Conservation (phyloP, 2,797 vertebrate species). For the Thalassophryne amazonica region DNA sequence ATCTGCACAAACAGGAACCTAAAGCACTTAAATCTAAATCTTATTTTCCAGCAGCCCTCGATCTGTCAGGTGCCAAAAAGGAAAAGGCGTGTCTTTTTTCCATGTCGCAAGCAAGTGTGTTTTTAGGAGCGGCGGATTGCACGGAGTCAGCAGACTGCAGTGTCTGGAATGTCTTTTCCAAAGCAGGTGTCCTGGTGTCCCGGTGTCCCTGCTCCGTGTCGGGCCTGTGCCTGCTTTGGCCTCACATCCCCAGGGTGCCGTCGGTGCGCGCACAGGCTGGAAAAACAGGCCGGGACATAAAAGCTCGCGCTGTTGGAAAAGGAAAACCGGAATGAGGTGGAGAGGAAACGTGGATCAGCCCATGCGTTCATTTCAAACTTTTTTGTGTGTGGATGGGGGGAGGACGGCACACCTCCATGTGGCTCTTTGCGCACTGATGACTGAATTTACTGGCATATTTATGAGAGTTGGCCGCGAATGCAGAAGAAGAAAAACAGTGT, state of each 20-base stretch:
- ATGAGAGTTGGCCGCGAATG: slow-evolving; percentile 40
- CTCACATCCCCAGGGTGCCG: slow-evolving; percentile 78
- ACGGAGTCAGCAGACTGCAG: slow-evolving; percentile 74
- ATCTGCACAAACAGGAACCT: slow-evolving; percentile 63
- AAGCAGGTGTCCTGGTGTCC: slow-evolving; percentile 82
- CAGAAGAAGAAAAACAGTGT: slow-evolving; percentile 47
- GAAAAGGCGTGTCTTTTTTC: slow-evolving; percentile 74
- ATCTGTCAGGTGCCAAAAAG: slow-evolving; percentile 66
- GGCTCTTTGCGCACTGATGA: slow-evolving; percentile 52
- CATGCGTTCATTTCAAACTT: slow-evolving; percentile 72
- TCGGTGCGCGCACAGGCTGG: slow-evolving; percentile 85
- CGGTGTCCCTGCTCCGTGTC: slow-evolving; percentile 43
- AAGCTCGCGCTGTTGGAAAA: slow-evolving; percentile 93
- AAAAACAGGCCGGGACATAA: slow-evolving; percentile 94
- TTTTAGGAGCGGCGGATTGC: slow-evolving; percentile 68
- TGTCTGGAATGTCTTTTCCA: slow-evolving; percentile 76
- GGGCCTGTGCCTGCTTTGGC: slow-evolving; percentile 62
- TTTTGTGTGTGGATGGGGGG: slow-evolving; percentile 71
- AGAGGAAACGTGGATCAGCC: slow-evolving; percentile 89
- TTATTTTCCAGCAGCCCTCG: slow-evolving; percentile 67
- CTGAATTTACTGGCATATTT: slow-evolving; percentile 66
- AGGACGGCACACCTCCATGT: slow-evolving; percentile 78
- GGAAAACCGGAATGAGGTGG: slow-evolving; percentile 91
- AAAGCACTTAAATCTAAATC: slow-evolving; percentile 69
- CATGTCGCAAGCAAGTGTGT: slow-evolving; percentile 71